These are phyloP conservation scores for Amphimedon queenslandica DNA, from an alignment of 37 sponge, comb jelly and placozoan species.

Conservation along the genomic window DNA sequence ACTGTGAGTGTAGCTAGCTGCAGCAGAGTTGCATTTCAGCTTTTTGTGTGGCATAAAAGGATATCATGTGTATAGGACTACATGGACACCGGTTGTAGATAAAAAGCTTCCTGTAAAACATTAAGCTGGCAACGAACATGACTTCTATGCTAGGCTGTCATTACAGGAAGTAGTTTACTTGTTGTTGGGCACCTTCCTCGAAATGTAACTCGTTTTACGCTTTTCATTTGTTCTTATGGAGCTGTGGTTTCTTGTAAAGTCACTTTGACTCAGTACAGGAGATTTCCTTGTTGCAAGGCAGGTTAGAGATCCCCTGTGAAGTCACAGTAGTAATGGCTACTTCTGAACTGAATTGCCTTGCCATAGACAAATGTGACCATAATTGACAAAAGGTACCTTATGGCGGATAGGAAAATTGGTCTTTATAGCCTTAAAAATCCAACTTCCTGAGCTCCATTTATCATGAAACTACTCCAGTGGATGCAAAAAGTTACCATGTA, in stretches of 20 bases:
- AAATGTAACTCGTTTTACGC: conserved; percentile 17
- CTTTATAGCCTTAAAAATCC: too few relatives aligned
- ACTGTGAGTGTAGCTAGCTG: too few relatives aligned
- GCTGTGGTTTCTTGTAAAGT: conserved; percentile 15
- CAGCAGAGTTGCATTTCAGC: neutral
- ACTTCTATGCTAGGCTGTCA: conserved; percentile 34
- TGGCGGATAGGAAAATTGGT: too few relatives aligned
- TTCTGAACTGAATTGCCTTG: conserved; percentile 15
- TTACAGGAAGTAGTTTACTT: neutral
- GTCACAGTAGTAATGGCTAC: conserved; percentile 27
- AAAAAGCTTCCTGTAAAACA: conserved; percentile 8
- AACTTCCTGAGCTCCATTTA: too few relatives aligned
- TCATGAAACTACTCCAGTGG: too few relatives aligned
- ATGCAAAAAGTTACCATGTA: too few relatives aligned
- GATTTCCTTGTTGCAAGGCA: conserved; percentile 31
- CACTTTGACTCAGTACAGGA: neutral
- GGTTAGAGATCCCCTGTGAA: conserved; percentile 25
- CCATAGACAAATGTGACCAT: too few relatives aligned
- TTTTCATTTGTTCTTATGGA: conserved; percentile 26
- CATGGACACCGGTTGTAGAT: conserved; percentile 19
- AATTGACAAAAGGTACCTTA: too few relatives aligned
- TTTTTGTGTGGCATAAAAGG: conserved; percentile 45
- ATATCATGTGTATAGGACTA: conserved; percentile 24
- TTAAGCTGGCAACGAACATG: conserved; percentile 22
- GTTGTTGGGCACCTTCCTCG: conserved; percentile 37